Evolutionary conservation across 2,797 vertebrate genomes (phyloP), one percentile per base, ranked within the genome.

Genomic region (Catamblyrhynchus diadema): DNA sequence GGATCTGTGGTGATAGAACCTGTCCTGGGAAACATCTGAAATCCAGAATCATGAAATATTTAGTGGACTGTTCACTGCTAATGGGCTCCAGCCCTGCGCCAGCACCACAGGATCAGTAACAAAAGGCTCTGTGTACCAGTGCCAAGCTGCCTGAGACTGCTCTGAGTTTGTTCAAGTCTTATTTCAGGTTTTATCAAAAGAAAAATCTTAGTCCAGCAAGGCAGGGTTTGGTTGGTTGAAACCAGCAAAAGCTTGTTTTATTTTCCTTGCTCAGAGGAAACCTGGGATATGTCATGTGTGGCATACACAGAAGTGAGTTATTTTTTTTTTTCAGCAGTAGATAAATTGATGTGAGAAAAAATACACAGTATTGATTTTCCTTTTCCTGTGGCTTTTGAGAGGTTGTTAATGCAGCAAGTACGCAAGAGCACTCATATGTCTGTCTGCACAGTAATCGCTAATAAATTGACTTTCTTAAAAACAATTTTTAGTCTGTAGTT

Each of bases 381-480:
- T 90, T 90, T 86, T 90, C 74, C 90, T 79, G 82, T 79, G 95
- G 91, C 87, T 95, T 95, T 93, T 80, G 95, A 94, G 95, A 89
- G 94, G 86, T 88, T 88, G 93, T 95, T 95, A 95, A 92, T 95
- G 93, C 81, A 90, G 93, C 86, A 37, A 86, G 62, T 62, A 85
- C 69, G 79, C 73, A 64, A 66, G 86, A 94, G 92, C 80, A 41
- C 91, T 94, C 86, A 7, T 57, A 18, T 81, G 86, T 83, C 86
- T 93, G 91, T 72, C 94, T 92, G 94, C 86, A 25, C 73, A n/a
- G 90, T 89, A 94, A 93, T 91, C 87, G 44, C 85, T 87, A 91
- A 94, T 91, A 96, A 95, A 95, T 95, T 91, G 94, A 95, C 95
- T 95, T 95, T 74, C 81, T 72, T 27, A 90, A 88, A 82, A 79